Evolutionary conservation across 2,888 invertebrate species (phyloP).

Genomic region (Habrosyne pyritoides): DNA sequence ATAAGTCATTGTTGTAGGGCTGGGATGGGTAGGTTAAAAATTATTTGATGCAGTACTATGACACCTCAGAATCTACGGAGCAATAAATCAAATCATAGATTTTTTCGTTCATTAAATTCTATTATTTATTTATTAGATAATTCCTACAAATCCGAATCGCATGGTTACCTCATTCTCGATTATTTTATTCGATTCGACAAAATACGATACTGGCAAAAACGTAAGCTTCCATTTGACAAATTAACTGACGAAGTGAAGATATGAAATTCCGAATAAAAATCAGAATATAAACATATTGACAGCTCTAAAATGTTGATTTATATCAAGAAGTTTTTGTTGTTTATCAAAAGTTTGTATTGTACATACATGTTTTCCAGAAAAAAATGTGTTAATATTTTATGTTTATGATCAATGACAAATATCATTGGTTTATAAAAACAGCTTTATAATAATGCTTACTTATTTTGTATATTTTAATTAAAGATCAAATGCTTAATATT

Average conservation of each 20-base stretch:
- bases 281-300: neutral
- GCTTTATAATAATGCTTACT: too few species aligned
- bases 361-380: too few species aligned
- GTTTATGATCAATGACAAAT: too few species aligned
- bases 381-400: too few species aligned
- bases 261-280: constrained; percentile 6
- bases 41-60: too few species aligned
- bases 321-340: neutral
- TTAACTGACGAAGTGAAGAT: constrained; percentile 26
- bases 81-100: too few species aligned
- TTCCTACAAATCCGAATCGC: neutral
- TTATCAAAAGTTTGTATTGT: neutral
- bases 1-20: too few species aligned
- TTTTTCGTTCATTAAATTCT: neutral
- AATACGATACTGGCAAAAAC: neutral
- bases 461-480: too few species aligned
- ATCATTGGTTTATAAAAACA: too few species aligned
- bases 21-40: too few species aligned
- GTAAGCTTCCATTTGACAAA: constrained; percentile 36
- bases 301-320: constrained; percentile 1
- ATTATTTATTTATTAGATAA: neutral
- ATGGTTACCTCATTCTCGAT: constrained; percentile 1
- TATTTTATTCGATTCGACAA: constrained; percentile 7
- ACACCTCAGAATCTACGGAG: too few species aligned
- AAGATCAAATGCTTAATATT: too few species aligned